These are phyloP conservation scores for Micrastur ruficollis DNA, from an alignment of 2,797 vertebrate species.

Conservation along the genomic window DNA sequence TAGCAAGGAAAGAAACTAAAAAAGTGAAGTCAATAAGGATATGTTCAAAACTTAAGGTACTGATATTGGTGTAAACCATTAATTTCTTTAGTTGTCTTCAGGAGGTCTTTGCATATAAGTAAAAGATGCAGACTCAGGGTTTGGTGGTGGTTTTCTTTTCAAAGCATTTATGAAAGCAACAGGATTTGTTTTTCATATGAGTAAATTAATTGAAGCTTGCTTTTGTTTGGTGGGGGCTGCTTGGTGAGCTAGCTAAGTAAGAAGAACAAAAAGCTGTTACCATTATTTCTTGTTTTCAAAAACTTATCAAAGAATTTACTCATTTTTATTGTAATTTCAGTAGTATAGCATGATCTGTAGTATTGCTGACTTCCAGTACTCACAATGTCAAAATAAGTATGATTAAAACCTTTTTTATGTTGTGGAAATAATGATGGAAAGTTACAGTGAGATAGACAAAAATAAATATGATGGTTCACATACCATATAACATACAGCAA, in stretches of 20 bases:
- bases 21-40: not conserved
- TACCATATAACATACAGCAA: not conserved
- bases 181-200: not conserved
- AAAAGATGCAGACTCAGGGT: not conserved
- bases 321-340: not conserved
- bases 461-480: not conserved
- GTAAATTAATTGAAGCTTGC: not conserved
- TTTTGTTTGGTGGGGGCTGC: not conserved
- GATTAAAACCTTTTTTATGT: not conserved
- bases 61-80: not conserved
- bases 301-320: not conserved
- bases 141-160: not conserved
- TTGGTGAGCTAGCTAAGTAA: not conserved
- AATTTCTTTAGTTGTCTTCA: not conserved
- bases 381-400: not conserved
- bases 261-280: not conserved
- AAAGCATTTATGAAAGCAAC: not conserved
- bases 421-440: not conserved
- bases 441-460: not conserved
- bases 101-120: not conserved
- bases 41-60: not conserved
- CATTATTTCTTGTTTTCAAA: not conserved
- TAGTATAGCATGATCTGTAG: not conserved
- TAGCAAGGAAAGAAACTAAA: not conserved
- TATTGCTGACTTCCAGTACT: not conserved